These are phyloP conservation scores for Ormyrus pomaceus DNA, from an alignment of 2,888 invertebrate species.

Conservation along the genomic window DNA sequence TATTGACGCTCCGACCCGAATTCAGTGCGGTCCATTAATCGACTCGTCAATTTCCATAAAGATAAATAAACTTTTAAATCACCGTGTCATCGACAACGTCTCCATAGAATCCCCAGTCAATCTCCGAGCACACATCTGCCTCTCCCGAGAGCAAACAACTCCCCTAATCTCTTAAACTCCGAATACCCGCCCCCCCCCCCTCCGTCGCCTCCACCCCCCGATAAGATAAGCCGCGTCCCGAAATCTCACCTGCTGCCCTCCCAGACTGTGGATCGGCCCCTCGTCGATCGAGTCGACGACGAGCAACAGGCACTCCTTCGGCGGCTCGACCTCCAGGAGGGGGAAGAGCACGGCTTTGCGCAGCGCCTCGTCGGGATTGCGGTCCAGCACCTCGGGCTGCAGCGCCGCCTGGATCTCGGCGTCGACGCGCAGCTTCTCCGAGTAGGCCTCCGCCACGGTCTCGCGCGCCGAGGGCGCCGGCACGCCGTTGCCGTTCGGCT, in stretches of 20 bases:
- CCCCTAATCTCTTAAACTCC: too few relatives aligned
- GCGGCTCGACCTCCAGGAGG: constrained; percentile 89
- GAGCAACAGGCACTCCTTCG: constrained; percentile 89
- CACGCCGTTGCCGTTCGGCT: constrained; percentile 62
- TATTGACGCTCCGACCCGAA: too few relatives aligned
- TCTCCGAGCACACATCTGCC: too few relatives aligned
- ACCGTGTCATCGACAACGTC: too few relatives aligned
- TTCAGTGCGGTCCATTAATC: too few relatives aligned
- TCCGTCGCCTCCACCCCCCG: too few relatives aligned
- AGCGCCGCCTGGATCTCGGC: constrained; percentile 89
- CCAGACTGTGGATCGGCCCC: constrained; percentile 73
- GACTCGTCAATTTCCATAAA: too few relatives aligned
- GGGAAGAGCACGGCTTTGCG: constrained; percentile 92
- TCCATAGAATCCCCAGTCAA: too few relatives aligned
- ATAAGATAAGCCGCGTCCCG: too few relatives aligned
- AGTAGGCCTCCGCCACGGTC: constrained; percentile 86
- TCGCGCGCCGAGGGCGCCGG: constrained; percentile 80
- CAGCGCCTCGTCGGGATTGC: constrained; percentile 94
- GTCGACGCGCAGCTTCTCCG: constrained; percentile 86
- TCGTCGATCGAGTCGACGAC: constrained; percentile 96
- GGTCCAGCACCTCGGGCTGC: constrained; percentile 87
- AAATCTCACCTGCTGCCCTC: constrained; percentile 15
- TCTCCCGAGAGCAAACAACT: too few relatives aligned
- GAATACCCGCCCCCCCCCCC: too few relatives aligned
- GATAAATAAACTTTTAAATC: too few relatives aligned